Evolutionary conservation across 2,888 invertebrate genomes (phyloP).

Genomic region (Eupelmus urozonus): DNA sequence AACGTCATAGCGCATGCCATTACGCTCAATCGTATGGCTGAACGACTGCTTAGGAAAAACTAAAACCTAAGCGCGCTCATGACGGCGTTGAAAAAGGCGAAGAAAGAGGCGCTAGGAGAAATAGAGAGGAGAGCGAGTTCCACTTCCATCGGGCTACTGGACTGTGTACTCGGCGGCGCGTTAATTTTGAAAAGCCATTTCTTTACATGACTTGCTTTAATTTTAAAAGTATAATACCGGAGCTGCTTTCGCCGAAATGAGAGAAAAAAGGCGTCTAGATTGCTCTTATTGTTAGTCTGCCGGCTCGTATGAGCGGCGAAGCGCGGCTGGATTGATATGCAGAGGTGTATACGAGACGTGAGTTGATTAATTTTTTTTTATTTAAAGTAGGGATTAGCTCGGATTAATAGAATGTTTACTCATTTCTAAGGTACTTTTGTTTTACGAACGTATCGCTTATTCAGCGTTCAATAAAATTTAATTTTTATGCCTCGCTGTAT

Average conservation of each 20-base stretch:
- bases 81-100: background rate
- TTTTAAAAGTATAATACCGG: slow-evolving; percentile 40
- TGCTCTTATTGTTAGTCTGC: background rate
- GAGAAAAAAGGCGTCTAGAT: slow-evolving; percentile 3
- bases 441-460: too few relatives aligned
- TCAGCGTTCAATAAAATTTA: too few relatives aligned
- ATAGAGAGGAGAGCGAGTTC: slow-evolving; percentile 33
- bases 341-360: background rate
- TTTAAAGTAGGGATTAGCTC: too few relatives aligned
- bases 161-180: background rate
- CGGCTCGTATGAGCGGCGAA: too few relatives aligned
- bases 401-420: too few relatives aligned
- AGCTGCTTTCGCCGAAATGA: slow-evolving; percentile 19
- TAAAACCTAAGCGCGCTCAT: too few relatives aligned
- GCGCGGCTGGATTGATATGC: background rate
- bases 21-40: too few relatives aligned
- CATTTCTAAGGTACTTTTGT: too few relatives aligned
- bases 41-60: too few relatives aligned
- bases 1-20: too few relatives aligned
- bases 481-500: too few relatives aligned
- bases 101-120: slow-evolving; percentile 1
- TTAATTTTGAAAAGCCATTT: slow-evolving; percentile 46
- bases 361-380: too few relatives aligned
- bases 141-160: slow-evolving; percentile 15
- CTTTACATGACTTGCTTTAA: slow-evolving; percentile 47